phyloP scores from a whole-genome alignment of 1,140 invertebrate genomes.

The Eumaeus atala region DNA sequence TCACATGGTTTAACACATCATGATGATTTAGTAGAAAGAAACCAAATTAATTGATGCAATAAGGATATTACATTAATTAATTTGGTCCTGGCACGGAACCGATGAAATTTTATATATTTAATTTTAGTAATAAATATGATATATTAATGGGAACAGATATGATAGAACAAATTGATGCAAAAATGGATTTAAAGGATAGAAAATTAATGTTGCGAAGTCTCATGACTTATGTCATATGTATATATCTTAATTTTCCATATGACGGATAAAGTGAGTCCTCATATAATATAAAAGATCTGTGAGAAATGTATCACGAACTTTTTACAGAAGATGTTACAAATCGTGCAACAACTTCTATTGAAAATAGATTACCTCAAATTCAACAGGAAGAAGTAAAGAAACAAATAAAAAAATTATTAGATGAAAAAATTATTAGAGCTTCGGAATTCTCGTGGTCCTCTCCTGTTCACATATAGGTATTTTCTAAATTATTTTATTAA shows the following conservation, averaged over 20 bases:
- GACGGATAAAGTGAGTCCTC: slow-evolving; percentile 6
- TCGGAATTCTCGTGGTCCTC: no score
- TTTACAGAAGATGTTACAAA: slow-evolving; percentile 23
- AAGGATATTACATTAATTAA: slow-evolving; percentile 9
- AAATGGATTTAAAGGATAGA: slow-evolving; percentile 11
- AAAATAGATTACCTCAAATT: no score
- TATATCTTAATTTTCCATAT: slow-evolving; percentile 13
- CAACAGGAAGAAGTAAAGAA: no score
- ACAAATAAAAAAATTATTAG: no score
- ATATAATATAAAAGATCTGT: slow-evolving; percentile 18
- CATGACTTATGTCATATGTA: background rate
- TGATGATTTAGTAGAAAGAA: slow-evolving; percentile 8
- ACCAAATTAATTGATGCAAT: no score
- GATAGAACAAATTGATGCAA: slow-evolving; percentile 15
- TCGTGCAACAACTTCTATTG: slow-evolving; percentile 19
- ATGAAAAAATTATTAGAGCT: no score
- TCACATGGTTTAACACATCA: slow-evolving; percentile 9
- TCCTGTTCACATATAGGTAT: no score
- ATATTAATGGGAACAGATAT: slow-evolving; percentile 18
- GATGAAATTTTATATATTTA: slow-evolving; percentile 15
- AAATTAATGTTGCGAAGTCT: slow-evolving; percentile 9
- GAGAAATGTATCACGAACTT: slow-evolving; percentile 18
- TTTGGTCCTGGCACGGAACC: slow-evolving; percentile 2
- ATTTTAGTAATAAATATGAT: slow-evolving; percentile 16
- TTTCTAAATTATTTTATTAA: no score